Evolutionary conservation across 2,797 vertebrate species (phyloP).

Genomic region (Labeo calbasu): DNA sequence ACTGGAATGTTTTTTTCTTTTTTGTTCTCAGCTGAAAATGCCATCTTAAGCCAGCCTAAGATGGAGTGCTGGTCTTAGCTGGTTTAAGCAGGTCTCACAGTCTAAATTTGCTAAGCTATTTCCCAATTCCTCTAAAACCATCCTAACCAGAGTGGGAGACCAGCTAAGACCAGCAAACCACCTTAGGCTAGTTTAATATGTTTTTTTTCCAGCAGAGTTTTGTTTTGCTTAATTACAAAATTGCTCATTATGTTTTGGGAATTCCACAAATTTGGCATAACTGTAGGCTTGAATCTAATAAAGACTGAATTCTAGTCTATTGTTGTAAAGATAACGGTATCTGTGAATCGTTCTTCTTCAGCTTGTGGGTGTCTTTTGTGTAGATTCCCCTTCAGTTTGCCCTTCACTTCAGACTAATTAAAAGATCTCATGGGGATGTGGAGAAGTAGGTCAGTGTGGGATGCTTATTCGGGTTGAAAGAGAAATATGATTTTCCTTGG

Average conservation of each 20-base stretch:
- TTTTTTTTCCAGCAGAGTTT: background rate
- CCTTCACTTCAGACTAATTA: slow-evolving; percentile 62
- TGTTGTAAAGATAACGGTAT: background rate
- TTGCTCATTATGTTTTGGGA: background rate
- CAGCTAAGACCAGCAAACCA: background rate
- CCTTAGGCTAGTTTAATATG: background rate
- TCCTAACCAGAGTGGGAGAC: background rate
- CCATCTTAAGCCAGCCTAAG: background rate
- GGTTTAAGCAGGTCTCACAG: background rate
- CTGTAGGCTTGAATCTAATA: slow-evolving; percentile 1
- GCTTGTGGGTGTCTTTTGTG: slow-evolving; percentile 50
- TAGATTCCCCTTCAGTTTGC: slow-evolving; percentile 58
- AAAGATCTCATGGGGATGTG: slow-evolving; percentile 51
- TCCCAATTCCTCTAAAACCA: background rate
- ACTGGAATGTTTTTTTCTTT: background rate
- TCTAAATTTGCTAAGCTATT: background rate
- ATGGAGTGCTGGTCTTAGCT: background rate
- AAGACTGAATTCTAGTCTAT: background rate
- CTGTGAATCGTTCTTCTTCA: slow-evolving; percentile 27
- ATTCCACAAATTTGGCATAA: slow-evolving; percentile 3
- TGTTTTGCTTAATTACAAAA: background rate
- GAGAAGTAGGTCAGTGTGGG: slow-evolving; percentile 61
- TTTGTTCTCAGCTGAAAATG: background rate
- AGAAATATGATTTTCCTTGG: slow-evolving; percentile 55
- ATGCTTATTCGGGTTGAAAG: slow-evolving; percentile 56